phyloP scores from a whole-genome alignment of 2,888 invertebrate species.

The Drosophila mulleri region DNA sequence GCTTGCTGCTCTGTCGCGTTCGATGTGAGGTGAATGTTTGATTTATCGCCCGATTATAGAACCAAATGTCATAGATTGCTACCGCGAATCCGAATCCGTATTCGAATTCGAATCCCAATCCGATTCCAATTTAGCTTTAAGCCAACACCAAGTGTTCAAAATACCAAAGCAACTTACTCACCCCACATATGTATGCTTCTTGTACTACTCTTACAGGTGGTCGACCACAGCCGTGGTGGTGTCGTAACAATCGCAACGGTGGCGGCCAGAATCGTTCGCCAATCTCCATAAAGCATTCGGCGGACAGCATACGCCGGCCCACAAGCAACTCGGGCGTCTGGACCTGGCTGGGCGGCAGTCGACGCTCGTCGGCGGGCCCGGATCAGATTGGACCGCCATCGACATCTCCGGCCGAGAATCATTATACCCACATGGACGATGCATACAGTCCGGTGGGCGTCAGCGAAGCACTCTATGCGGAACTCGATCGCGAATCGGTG shows the following conservation, averaged over 20 bases:
- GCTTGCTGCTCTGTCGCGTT: slow-evolving; percentile 41
- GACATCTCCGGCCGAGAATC: slow-evolving; percentile 88
- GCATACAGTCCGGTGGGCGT: slow-evolving; percentile 86
- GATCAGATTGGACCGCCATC: slow-evolving; percentile 86
- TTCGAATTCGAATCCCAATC: slow-evolving; percentile 27
- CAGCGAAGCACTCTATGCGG: slow-evolving; percentile 90
- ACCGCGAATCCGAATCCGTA: slow-evolving; percentile 34
- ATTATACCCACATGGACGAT: slow-evolving; percentile 90
- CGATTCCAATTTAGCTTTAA: slow-evolving; percentile 21
- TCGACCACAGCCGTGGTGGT: slow-evolving; percentile 85
- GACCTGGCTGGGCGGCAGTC: slow-evolving; percentile 84
- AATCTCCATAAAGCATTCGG: slow-evolving; percentile 84
- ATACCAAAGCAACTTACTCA: slow-evolving; percentile 59
- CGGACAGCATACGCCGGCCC: slow-evolving; percentile 85
- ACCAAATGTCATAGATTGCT: slow-evolving; percentile 75
- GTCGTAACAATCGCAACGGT: slow-evolving; percentile 84
- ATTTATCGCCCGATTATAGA: slow-evolving; percentile 80
- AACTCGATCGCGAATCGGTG: slow-evolving; percentile 88
- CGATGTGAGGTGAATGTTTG: slow-evolving; percentile 78
- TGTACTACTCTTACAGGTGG: slow-evolving; percentile 75
- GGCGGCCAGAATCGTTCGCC: slow-evolving; percentile 83
- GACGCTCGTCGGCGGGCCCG: slow-evolving; percentile 84
- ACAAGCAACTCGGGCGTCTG: slow-evolving; percentile 85
- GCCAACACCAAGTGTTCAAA: slow-evolving; percentile 18
- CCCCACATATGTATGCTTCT: slow-evolving; percentile 34